Conservation (phyloP, 2,797 vertebrate genomes). For the Lagorchestes hirsutus region DNA sequence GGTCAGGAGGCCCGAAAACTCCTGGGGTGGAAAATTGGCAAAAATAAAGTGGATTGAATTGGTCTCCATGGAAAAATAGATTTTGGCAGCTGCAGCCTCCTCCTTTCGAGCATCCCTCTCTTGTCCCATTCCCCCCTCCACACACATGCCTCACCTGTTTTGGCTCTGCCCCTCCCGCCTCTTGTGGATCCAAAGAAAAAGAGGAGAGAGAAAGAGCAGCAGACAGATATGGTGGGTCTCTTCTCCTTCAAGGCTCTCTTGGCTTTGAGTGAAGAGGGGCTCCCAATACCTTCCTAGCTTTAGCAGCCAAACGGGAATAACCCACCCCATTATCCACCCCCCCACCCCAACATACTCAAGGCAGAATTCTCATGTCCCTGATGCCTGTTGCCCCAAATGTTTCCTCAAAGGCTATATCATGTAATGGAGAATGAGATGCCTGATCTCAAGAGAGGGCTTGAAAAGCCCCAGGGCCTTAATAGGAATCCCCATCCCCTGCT, state of each 20-base stretch:
- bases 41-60: constrained; percentile 81
- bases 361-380: not conserved
- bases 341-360: not conserved
- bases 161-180: not conserved
- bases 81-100: constrained; percentile 74
- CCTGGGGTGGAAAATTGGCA: constrained; percentile 81
- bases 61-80: constrained; percentile 76
- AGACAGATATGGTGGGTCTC: constrained; percentile 11
- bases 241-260: constrained; percentile 8
- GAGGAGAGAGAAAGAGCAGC: not conserved
- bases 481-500: not conserved
- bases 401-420: not conserved
- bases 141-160: not conserved
- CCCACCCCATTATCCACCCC: not conserved
- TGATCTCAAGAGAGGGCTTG: not conserved
- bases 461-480: not conserved
- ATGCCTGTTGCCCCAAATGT: not conserved
- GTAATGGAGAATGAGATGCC: not conserved
- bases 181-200: constrained; percentile 41
- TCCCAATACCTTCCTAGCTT: not conserved
- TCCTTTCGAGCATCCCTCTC: not conserved
- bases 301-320: not conserved
- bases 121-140: constrained; percentile 44
- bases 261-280: constrained; percentile 10
- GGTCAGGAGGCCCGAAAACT: constrained; percentile 81